Base-by-base conservation (phyloP, 2,113 vertebrate species). In the Microcebus lehilahytsara region DNA sequence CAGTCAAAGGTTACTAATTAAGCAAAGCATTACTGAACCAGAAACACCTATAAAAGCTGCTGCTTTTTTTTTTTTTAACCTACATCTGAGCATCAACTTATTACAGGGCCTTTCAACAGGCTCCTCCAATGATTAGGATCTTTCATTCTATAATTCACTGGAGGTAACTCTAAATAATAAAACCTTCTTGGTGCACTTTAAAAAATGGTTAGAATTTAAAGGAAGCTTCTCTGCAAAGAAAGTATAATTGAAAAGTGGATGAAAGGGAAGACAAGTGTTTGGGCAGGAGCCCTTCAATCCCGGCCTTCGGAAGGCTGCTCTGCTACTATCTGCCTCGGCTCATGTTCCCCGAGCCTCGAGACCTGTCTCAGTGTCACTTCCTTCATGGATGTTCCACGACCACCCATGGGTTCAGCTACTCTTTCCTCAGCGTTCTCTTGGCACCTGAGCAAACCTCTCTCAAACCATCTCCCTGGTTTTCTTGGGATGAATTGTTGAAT, bases 221-320 rank as follows among this genome's bases (percentile, higher is more conserved):
- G 66, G 14, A 42, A 71, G n/a, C 4, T 25, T 64, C 23, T 46
- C 23, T 85, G 56, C 62, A 13, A 37, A 66, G 89, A 46, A 64
- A n/a, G 20, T 7, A 7, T 11, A 32, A 25, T 10, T 49, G 75
- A 79, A 80, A 42, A 72, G 14, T 22, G 6, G 77, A 20, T 89
- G 16, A 30, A 40, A 74, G 30, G 60, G 16, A 66, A 75, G 56
- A 5, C 58, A 2, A 23, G 85, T 0, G 0, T 27, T 9, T 9
- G 1, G 56, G 46, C 2, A 7, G 67, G 17, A 3, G 32, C 25
- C 42, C 37, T 53, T 58, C 2, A 40, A 10, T 5, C 58, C 42
- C n/a, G 0, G 16, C 2, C 25, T 7, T 40, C 0, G 12, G 1
- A 10, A 11, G 49, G 53, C 19, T 0, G 0, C 37, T 10, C 0